Percentiles rank a stretch among this genome's conserved stretches.
These are phyloP conservation scores for Xylophagus ater DNA, from an alignment of 2,888 invertebrate species.

Conservation along the genomic window DNA sequence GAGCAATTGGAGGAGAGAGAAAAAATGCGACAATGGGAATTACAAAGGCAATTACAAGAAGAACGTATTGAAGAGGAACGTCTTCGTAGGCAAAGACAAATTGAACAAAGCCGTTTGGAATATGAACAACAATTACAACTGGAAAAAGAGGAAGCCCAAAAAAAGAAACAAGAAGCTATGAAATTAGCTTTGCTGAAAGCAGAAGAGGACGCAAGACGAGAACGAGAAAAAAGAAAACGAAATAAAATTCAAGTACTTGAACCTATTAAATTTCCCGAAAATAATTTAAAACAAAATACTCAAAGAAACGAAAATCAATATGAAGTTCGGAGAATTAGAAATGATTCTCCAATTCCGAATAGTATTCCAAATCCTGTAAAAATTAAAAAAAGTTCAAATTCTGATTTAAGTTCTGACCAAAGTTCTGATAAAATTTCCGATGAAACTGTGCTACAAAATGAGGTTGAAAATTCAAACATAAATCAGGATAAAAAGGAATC, in stretches of 20 bases:
- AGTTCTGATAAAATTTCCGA: too few species aligned
- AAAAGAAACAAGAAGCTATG: conserved; percentile 61
- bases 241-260: conserved; percentile 23
- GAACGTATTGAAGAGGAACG: conserved; percentile 73
- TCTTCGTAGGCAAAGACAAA: conserved; percentile 60
- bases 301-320: too few species aligned
- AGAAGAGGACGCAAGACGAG: conserved; percentile 58
- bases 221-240: conserved; percentile 46
- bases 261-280: conserved; percentile 5
- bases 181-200: conserved; percentile 69
- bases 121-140: conserved; percentile 54
- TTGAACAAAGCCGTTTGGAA: conserved; percentile 56
- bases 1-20: conserved; percentile 78
- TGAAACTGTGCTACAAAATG: too few species aligned
- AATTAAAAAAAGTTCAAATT: too few species aligned
- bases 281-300: too few species aligned
- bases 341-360: too few species aligned
- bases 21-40: conserved; percentile 60
- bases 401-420: too few species aligned
- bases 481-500: too few species aligned
- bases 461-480: neutral
- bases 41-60: conserved; percentile 59
- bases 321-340: too few species aligned
- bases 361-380: too few species aligned
- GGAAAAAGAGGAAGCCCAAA: conserved; percentile 60